A percentile compares a stretch with the other conserved stretches of the same genome.
phyloP scores from a whole-genome alignment of 2,113 vertebrate genomes.

The Mus musculus region GRCm39 chr10:22157501-22158000 shows the following conservation, averaged over 20 bases:
- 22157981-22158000: not conserved
- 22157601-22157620: constrained; percentile 98
- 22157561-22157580: constrained; percentile 94
- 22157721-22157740: no score
- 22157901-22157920: not conserved
- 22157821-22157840: not conserved
- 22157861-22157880: not conserved
- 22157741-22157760: no score
- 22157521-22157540: constrained; percentile 99
- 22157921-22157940: not conserved
- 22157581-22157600: constrained; percentile 97
- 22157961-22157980: not conserved
- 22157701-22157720: no score
- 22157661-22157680: no score
- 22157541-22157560: constrained; percentile 97
- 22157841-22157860: not conserved
- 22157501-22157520: constrained; percentile 94
- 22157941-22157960: not conserved
- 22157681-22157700: no score
- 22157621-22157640: constrained; percentile 91
- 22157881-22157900: not conserved
- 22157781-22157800: not conserved
- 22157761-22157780: no score
- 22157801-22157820: not conserved
- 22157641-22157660: no score